Evolutionary conservation across 2,113 vertebrate species (phyloP).

Genomic region (Pholis gunnellus): DNA sequence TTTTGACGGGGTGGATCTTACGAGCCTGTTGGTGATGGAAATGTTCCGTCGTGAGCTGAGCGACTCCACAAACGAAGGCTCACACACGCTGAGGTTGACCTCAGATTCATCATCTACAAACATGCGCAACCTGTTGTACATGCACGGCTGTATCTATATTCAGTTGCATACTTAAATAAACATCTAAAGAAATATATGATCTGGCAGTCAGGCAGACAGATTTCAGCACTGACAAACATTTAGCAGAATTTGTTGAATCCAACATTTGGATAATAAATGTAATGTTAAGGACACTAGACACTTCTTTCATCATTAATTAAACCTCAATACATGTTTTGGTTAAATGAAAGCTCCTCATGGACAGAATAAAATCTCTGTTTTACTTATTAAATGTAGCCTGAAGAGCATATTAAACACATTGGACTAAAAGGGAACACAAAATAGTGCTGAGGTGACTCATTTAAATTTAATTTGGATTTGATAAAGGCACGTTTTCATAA

Average conservation of each 20-base stretch:
- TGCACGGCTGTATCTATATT: conserved; percentile 1
- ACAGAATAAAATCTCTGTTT: not conserved
- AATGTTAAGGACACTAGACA: not conserved
- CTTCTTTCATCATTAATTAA: not conserved
- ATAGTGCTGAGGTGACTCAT: not conserved
- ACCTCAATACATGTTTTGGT: not conserved
- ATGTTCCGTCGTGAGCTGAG: conserved; percentile 11
- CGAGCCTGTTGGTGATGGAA: not conserved
- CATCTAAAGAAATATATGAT: not conserved
- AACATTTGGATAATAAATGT: not conserved
- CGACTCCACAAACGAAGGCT: not conserved
- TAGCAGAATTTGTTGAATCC: not conserved
- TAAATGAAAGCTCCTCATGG: not conserved
- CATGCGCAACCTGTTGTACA: conserved; percentile 1
- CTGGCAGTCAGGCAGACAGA: not conserved
- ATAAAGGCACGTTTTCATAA: not conserved
- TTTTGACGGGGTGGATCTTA: conserved; percentile 2
- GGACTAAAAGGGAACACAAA: not conserved
- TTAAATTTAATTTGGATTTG: not conserved
- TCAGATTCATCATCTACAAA: conserved; percentile 1
- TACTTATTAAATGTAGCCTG: not conserved
- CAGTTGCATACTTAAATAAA: not conserved
- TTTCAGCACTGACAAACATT: not conserved
- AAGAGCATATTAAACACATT: not conserved
- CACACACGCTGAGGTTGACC: conserved; percentile 15